Evolutionary conservation across 2,113 vertebrate species (phyloP), one percentile per base, ranked within the genome.

Genomic region (Sturnus vulgaris): DNA sequence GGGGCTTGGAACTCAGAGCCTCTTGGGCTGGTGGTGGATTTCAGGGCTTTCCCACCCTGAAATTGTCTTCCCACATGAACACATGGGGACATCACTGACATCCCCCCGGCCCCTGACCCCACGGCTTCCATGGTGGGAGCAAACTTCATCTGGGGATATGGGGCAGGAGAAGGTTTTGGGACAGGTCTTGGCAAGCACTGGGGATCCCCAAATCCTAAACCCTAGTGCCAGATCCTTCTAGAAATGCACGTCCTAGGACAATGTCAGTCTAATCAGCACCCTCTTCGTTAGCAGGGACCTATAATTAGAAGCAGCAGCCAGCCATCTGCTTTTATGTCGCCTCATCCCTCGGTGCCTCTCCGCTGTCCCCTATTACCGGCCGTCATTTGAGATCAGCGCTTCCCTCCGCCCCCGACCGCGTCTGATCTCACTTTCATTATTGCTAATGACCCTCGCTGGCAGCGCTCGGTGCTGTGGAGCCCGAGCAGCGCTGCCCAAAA

Each of bases 291-390:
- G 81, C 73, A 42, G 65, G 18, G 61, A 13, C 73, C 96, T 93
- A 91, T 97, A 96, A 96, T 96, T 95, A 97, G 96, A 87, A 95
- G 87, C 91, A 95, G 91, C 86, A 89, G 89, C 70, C 86, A 87
- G 91, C 93, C 95, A 93, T 82, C 95, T 97, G 94, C 91, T 97
- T 93, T 92, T 87, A 87, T 95, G 66, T 92, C 5, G 0, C 86
- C 86, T 23, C 86, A 95, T 96, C 81, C 42, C 60, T 57, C 31
- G 2, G 69, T 64, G 86, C 78, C 77, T 86, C 86, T 78, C 24
- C 0, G 5, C 89, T 82, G 93, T 75, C 93, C 94, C 95, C 72
- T 90, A 80, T 92, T 86, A 76, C 37, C 0, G 46, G 59, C 84
- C 83, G 81, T 82, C 44, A 1, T 55, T 56, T 11, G 23, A 79